These are phyloP conservation scores for Cliona cf. orientalis DNA, from an alignment of 37 sponge, comb jelly and placozoan genomes.

Conservation along the genomic window DNA sequence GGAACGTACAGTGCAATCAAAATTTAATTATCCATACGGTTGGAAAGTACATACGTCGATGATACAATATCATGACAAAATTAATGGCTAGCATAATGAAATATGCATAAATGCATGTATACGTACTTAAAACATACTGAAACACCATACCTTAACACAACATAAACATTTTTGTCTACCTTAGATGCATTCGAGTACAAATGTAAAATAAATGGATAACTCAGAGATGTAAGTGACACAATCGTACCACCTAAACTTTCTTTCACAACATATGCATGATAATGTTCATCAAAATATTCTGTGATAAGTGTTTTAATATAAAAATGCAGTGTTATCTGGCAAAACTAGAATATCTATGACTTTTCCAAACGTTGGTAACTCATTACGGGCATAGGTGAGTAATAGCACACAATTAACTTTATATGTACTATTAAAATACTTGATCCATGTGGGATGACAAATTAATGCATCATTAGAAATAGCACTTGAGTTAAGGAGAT, in stretches of 20 bases:
- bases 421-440: not conserved
- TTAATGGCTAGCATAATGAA: too few species aligned
- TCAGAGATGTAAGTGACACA: not conserved
- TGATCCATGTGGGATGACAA: not conserved
- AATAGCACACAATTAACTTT: not conserved
- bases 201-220: not conserved
- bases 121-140: too few species aligned
- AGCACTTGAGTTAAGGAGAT: not conserved
- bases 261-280: constrained; percentile 1
- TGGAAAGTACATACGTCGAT: too few species aligned
- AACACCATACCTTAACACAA: not conserved
- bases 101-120: too few species aligned
- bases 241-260: not conserved
- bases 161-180: not conserved
- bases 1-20: too few species aligned
- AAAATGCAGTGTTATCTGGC: not conserved
- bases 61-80: too few species aligned
- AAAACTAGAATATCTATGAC: not conserved
- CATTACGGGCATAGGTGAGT: not conserved
- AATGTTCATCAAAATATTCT: not conserved
- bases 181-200: not conserved
- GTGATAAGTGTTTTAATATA: not conserved
- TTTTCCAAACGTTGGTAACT: constrained; percentile 5
- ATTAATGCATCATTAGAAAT: not conserved
- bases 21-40: too few species aligned